Evolutionary conservation across 1,140 invertebrate genomes (phyloP).

Genomic region (Chrysopa pallens): DNA sequence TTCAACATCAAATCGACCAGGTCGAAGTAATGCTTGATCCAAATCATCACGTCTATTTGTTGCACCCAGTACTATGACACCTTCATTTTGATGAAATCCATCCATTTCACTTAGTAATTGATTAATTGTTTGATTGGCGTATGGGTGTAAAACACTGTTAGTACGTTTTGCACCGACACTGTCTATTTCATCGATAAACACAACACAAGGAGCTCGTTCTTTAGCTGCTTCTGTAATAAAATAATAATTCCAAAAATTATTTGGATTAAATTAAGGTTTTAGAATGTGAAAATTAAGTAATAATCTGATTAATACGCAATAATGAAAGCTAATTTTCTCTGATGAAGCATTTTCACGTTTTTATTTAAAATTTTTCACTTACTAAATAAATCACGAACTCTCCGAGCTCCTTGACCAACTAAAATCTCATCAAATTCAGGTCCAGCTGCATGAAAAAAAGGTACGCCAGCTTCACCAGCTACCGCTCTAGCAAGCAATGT

Average conservation of each 20-base stretch:
- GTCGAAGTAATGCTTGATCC: constrained; percentile 34
- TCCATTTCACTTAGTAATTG: constrained; percentile 18
- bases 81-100: constrained; percentile 20
- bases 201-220: constrained; percentile 6
- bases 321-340: too few relatives aligned
- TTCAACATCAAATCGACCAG: constrained; percentile 33
- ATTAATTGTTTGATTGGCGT: constrained; percentile 14
- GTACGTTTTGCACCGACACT: constrained; percentile 6
- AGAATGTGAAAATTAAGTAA: too few relatives aligned
- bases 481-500: constrained; percentile 43
- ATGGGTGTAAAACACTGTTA: background rate
- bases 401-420: constrained; percentile 13
- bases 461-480: constrained; percentile 29
- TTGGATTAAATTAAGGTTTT: too few relatives aligned
- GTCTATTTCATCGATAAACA: constrained; percentile 11
- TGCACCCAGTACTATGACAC: constrained; percentile 36
- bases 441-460: constrained; percentile 13
- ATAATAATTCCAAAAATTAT: too few relatives aligned
- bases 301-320: too few relatives aligned
- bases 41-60: constrained; percentile 40
- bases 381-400: constrained; percentile 13
- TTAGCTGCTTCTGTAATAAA: constrained; percentile 2
- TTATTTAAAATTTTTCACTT: background rate
- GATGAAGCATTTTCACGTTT: too few relatives aligned
- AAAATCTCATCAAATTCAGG: constrained; percentile 17